Evolutionary conservation across 2,797 vertebrate genomes (phyloP).

Genomic region (Gymnocypris eckloni): DNA sequence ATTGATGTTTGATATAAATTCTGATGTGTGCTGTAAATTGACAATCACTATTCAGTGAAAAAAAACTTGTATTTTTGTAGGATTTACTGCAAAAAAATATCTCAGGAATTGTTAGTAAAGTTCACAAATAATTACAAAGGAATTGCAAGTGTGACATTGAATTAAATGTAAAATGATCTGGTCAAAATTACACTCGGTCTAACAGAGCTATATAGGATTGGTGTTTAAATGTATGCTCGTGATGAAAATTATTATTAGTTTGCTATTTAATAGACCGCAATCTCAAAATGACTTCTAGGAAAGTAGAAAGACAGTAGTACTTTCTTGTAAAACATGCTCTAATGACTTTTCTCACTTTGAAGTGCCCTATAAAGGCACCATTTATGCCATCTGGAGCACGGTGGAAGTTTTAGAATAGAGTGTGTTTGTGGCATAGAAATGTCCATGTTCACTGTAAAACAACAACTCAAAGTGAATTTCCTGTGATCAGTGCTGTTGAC

Average conservation of each 20-base stretch:
- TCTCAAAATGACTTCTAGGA: neutral
- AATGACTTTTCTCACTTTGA: neutral
- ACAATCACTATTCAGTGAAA: no score
- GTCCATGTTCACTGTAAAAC: constrained; percentile 13
- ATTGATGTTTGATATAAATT: no score
- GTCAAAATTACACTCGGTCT: no score
- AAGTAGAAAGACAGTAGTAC: neutral
- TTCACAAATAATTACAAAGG: neutral
- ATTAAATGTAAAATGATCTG: no score
- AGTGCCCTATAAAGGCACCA: neutral
- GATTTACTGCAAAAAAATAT: no score
- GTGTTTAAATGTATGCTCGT: neutral
- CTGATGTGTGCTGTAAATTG: no score
- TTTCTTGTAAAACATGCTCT: neutral
- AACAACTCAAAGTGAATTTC: neutral
- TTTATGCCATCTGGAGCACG: neutral
- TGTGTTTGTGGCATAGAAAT: neutral
- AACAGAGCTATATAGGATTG: neutral
- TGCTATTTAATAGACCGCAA: neutral
- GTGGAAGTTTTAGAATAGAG: neutral
- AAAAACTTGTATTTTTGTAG: no score
- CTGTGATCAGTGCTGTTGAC: constrained; percentile 11
- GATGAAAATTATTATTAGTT: neutral
- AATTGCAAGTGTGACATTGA: neutral
- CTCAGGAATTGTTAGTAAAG: no score